Base-by-base conservation (phyloP, 2,113 vertebrate genomes). In the Aspiorhynchus laticeps region DNA sequence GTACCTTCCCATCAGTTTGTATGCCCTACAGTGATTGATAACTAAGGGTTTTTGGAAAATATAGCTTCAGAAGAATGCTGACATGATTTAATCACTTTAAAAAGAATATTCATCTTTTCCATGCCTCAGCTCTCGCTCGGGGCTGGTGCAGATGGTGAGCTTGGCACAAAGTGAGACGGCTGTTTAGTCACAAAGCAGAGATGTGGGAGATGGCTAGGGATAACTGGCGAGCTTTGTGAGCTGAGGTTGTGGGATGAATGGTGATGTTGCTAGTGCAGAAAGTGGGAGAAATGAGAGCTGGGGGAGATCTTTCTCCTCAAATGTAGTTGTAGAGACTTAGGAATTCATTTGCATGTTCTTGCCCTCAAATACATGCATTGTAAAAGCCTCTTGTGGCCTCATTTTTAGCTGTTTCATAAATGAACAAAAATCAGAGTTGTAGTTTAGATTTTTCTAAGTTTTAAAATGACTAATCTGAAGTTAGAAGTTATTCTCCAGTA, bases 131-230 rank as follows among this genome's bases (percentile, higher is more conserved):
- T 67, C n/a, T 76, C 24, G 17, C 43, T 83, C 73, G 3, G 43
- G 73, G 59, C 73, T 38, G 46, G 79, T 83, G 87, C 87, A 88
- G 87, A 88, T 88, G 87, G 84, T 36, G 59, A 36, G 73, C 65
- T 83, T 79, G 80, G 84, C 80, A 65, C 53, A 65, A 9, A 51
- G 80, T 28, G n/a, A 65, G n/a, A 56, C 14, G 31, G 59, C 69
- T 85, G 71, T 75, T 83, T 88, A 86, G 84, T 88, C 43, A 82
- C 71, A 83, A 43, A 77, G 73, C 79, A 71, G 74, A 88, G 84
- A 75, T 77, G 83, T 81, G 53, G 48, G 83, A 80, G 53, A 86
- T 83, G 84, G 87, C 48, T 31, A 5, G 15, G 84, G 59, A 86
- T 88, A 80, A 83, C 80, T 83, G 80, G 71, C 79, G 81, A 73